phyloP scores from a whole-genome alignment of 2,888 invertebrate genomes.

The Oeneis ivallda region DNA sequence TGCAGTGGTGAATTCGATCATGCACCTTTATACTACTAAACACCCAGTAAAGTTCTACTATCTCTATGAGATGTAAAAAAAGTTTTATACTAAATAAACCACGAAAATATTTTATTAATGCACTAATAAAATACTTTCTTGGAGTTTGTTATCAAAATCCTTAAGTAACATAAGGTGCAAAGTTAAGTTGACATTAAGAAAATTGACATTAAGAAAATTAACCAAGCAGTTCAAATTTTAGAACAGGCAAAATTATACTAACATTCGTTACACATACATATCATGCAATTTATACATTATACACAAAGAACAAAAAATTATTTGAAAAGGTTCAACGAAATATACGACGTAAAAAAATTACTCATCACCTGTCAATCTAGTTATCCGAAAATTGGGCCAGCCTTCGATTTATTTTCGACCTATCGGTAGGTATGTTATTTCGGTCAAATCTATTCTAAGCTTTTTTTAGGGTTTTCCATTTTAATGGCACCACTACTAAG shows the following conservation, averaged over 20 bases:
- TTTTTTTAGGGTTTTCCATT: too few species aligned
- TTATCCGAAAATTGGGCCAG: neutral
- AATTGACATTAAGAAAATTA: conserved; percentile 22
- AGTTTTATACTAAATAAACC: neutral
- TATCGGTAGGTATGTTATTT: neutral
- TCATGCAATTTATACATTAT: conserved; percentile 35
- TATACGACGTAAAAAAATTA: conserved; percentile 3
- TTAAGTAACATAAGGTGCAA: conserved; percentile 15
- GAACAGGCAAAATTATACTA: conserved; percentile 14
- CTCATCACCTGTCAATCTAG: conserved; percentile 9
- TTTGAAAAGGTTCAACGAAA: conserved; percentile 1
- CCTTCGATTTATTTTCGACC: neutral
- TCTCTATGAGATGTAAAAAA: conserved; percentile 21
- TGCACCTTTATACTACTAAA: neutral
- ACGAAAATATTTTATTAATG: conserved; percentile 22
- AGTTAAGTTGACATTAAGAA: conserved; percentile 11
- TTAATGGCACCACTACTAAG: too few species aligned
- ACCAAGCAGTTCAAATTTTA: conserved; percentile 19
- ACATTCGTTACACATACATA: conserved; percentile 29
- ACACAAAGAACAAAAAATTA: conserved; percentile 18
- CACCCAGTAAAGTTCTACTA: neutral
- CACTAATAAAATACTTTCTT: conserved; percentile 21
- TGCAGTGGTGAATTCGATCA: neutral
- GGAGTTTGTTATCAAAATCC: neutral
- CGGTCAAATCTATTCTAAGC: too few species aligned